These are phyloP conservation scores for Corbicula japonica DNA, from an alignment of 2,888 invertebrate species.

Conservation along the genomic window DNA sequence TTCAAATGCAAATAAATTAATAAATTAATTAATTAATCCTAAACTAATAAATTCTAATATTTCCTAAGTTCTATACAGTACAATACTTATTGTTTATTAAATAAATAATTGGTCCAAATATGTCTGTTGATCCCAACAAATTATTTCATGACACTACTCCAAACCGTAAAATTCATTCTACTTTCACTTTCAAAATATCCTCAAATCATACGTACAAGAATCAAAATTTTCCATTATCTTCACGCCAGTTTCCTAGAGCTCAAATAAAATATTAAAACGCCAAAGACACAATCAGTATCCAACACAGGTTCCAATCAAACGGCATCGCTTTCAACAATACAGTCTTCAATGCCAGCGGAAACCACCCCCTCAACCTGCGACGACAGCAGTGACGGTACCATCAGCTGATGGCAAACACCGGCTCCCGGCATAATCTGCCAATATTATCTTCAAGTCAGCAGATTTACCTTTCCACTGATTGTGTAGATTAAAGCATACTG, in stretches of 20 bases:
- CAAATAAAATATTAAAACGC: too few species aligned
- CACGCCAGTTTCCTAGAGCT: background rate
- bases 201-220: constrained; percentile 10
- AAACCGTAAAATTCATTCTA: too few species aligned
- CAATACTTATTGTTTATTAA: background rate
- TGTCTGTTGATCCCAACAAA: constrained; percentile 18
- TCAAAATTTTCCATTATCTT: constrained; percentile 7
- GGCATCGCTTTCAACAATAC: constrained; percentile 21
- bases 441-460: constrained; percentile 53
- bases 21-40: too few species aligned
- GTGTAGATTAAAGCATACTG: constrained; percentile 51
- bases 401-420: constrained; percentile 25
- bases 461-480: constrained; percentile 56
- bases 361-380: constrained; percentile 36
- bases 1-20: too few species aligned
- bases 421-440: constrained; percentile 32
- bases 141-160: too few species aligned
- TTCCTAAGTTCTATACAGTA: background rate
- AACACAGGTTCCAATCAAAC: background rate
- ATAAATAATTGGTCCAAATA: constrained; percentile 20
- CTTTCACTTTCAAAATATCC: constrained; percentile 8
- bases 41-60: too few species aligned
- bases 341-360: background rate
- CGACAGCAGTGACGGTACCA: constrained; percentile 21
- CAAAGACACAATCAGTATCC: constrained; percentile 3